These are phyloP conservation scores for Sebastolobus alascanus DNA, from an alignment of 2,797 vertebrate species.

Conservation along the genomic window DNA sequence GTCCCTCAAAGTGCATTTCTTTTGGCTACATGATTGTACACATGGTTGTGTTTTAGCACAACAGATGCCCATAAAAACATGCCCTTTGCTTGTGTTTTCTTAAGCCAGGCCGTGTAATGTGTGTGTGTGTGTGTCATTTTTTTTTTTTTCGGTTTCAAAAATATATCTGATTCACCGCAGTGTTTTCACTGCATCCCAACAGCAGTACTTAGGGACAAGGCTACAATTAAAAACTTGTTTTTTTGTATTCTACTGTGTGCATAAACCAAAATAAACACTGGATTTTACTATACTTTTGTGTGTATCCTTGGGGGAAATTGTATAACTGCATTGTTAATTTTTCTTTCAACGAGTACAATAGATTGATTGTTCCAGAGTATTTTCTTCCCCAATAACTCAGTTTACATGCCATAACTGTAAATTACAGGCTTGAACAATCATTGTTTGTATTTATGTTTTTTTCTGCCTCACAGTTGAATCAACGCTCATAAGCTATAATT, in stretches of 20 bases:
- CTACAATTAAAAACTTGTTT: constrained; percentile 31
- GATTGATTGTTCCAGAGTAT: not conserved
- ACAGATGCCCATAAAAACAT: constrained; percentile 26
- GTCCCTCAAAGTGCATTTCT: constrained; percentile 8
- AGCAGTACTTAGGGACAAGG: constrained; percentile 7
- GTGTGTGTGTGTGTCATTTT: not conserved
- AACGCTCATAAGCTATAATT: constrained; percentile 22
- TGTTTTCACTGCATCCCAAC: constrained; percentile 40
- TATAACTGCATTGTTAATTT: constrained; percentile 5
- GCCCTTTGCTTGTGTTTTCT: constrained; percentile 22
- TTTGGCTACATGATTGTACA: constrained; percentile 1
- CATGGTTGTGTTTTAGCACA: constrained; percentile 29
- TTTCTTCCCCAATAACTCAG: constrained; percentile 17
- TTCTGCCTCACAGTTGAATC: constrained; percentile 2
- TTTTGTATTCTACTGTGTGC: constrained; percentile 45
- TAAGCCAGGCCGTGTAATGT: not conserved
- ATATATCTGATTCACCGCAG: constrained; percentile 23
- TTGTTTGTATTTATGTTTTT: constrained; percentile 4
- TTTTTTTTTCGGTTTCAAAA: constrained; percentile 27
- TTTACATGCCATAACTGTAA: constrained; percentile 15
- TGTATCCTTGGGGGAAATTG: constrained; percentile 12
- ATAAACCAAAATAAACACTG: constrained; percentile 80
- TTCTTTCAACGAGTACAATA: constrained; percentile 14
- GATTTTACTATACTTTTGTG: constrained; percentile 61
- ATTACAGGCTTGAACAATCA: constrained; percentile 18